Evolutionary conservation across 2,113 vertebrate genomes (phyloP), one percentile per base, ranked within the genome.

Genomic region (Eira barbara): DNA sequence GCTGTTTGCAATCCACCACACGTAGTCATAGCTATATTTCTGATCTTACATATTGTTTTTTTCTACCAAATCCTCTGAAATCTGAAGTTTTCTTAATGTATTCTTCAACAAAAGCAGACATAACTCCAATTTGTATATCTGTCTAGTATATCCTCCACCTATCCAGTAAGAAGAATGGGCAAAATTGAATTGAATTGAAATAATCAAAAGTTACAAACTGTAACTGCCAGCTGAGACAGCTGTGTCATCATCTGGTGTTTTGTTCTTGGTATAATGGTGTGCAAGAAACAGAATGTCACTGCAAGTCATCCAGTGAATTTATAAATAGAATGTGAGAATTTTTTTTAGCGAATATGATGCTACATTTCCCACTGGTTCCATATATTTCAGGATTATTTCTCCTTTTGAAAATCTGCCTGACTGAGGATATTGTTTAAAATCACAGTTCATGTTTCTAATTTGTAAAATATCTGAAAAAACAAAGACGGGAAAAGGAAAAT

Each of bases 151-250:
- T 36, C 36, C n/a, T 79, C 45, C 23, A 87, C 67, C 71, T 90
- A 81, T 6, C 49, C 47, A 94, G 36, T 57, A 74, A 94, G 65
- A 96, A 91, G 27, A 97, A 87, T 65, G 83, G 90, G 31, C 69
- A 95, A 96, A 97, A 85, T 47, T 71, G 57, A 97, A 92, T 42
- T 82, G 73, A 95, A 89, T 47, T 36, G 36, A 92, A 97, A 96
- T 83, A 94, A 96, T 96, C 61, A 96, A 69, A 91, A 89, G 21
- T 90, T 95, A 94, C 59, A 69, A 89, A 94, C n/a, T 79, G 42
- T 69, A 67, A 63, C 29, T 65, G 74, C 42, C 69, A 96, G 57
- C 55, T 80, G 79, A 95, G 78, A 74, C 61, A 96, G 65, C 92
- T 97, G 39, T 45, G n/a, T 25, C 52, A 89, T 96, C 69, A 86